Evolutionary conservation across 2,113 vertebrate genomes (phyloP).

Genomic region (Oceanodroma tethys): DNA sequence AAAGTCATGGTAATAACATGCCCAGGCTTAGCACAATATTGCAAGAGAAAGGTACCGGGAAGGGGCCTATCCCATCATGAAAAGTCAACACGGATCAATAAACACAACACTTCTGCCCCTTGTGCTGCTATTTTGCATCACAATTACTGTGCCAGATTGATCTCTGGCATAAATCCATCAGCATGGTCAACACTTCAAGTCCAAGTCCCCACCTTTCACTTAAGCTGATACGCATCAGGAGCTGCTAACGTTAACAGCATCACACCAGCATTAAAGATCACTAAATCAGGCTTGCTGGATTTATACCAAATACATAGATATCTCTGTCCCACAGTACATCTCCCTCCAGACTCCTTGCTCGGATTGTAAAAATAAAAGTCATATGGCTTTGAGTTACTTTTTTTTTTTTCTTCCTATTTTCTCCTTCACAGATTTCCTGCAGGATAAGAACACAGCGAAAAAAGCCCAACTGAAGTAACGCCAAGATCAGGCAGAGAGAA

Average conservation of each 20-base stretch:
- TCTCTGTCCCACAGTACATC: background rate
- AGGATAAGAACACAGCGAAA: slow-evolving; percentile 6
- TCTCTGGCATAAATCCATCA: background rate
- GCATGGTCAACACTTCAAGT: rapidly evolving
- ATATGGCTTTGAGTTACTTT: background rate
- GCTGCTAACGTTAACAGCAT: background rate
- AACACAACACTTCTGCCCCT: background rate
- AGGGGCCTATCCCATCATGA: background rate
- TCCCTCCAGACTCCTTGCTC: background rate
- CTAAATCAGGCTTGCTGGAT: background rate
- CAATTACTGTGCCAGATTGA: background rate
- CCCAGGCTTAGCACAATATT: background rate
- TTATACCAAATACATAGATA: background rate
- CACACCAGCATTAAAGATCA: background rate
- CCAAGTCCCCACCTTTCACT: background rate
- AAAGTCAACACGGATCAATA: background rate
- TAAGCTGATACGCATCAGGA: background rate
- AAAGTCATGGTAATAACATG: background rate
- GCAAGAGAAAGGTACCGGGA: background rate
- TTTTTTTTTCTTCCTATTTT: slow-evolving; percentile 43
- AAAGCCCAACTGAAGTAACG: slow-evolving; percentile 27
- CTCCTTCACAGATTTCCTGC: slow-evolving; percentile 53
- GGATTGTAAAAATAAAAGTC: slow-evolving; percentile 6
- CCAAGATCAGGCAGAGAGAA: slow-evolving; percentile 48
- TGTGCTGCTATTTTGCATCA: background rate